Base-by-base conservation (phyloP, 2,888 invertebrate species). In the Diaperis boleti region DNA sequence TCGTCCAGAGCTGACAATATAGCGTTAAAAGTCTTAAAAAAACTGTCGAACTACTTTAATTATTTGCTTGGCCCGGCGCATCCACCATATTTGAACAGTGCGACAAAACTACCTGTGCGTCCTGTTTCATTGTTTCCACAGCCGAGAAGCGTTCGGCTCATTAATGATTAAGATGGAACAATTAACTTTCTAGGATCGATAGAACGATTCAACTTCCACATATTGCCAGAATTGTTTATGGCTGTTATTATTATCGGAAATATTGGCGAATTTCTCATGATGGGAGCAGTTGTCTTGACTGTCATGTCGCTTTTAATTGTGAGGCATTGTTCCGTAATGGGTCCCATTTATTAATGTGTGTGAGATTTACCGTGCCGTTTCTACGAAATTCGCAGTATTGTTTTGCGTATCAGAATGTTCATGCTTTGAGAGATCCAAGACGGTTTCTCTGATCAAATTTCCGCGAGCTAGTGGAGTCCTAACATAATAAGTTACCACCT, bases 401-500 rank as follows among this genome's bases (percentile, higher is more conserved):
- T 64, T 63, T 60, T 64, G 49, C 49, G 59, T 64, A 62, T 64
- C 55, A 60, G 59, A 20, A 59, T 63, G 63, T 63, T 57, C 52
- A 52, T 54, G 60, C 47, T 55, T 47, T 49, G 62, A 59, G 67
- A 61, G 68, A 69, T 64, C 26, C 39, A 41, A 49, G 62, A 44
- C 54, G 62, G 65, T 63, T 64, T 67, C 67, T 65, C 64, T 72
- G 71, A 72, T 72, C 71, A 70, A 70, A 72, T 72, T 71, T 66
- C 64, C 67, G 57, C 62, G 65, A 68, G 68, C 69, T 65, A 71
- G 69, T 62, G 67, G 69, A 71, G 69, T 69, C 70, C 69, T 71
- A 72, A 72, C 69, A 67, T 71, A 71, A 72, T 72, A 72, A 69
- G 68, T 70, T 67, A 66, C 67, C 67, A 70, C 71, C 68, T 64